A percentile compares a stretch with the other conserved stretches of the same genome.
Conservation (phyloP, 2,797 vertebrate species). For the Siniperca obscura region DNA sequence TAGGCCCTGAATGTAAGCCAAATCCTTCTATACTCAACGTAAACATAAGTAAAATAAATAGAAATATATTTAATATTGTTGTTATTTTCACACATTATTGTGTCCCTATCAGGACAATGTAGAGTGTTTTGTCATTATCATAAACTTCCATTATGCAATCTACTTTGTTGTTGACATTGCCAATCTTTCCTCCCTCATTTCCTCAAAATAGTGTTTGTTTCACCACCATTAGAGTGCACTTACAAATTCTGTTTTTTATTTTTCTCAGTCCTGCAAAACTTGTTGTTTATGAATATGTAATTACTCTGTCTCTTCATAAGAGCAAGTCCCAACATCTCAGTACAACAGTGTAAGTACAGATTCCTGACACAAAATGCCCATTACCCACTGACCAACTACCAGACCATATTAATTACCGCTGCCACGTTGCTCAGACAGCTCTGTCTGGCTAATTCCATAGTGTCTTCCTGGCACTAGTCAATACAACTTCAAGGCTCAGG, state of each 20-base stretch:
- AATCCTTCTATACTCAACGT: neutral
- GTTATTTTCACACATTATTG: neutral
- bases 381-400: constrained; percentile 58
- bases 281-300: constrained; percentile 27
- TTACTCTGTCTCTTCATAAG: constrained; percentile 42
- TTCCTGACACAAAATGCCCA: constrained; percentile 55
- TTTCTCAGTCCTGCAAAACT: constrained; percentile 20
- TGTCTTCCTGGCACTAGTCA: constrained; percentile 84
- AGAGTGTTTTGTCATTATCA: neutral
- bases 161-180: neutral
- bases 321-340: constrained; percentile 31
- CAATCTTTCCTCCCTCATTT: constrained; percentile 17
- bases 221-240: neutral
- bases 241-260: constrained; percentile 8
- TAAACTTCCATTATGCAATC: neutral
- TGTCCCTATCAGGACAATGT: neutral
- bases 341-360: constrained; percentile 34
- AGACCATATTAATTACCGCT: constrained; percentile 73
- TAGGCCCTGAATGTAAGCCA: no score
- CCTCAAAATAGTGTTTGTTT: constrained; percentile 5
- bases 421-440: constrained; percentile 68
- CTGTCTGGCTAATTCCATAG: constrained; percentile 75
- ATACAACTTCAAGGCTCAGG: constrained; percentile 89
- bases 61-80: neutral
- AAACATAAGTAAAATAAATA: neutral